Percentiles rank a stretch among this genome's conserved stretches.
Evolutionary conservation across 1,140 invertebrate species (phyloP).

Genomic region (Asobara japonica): DNA sequence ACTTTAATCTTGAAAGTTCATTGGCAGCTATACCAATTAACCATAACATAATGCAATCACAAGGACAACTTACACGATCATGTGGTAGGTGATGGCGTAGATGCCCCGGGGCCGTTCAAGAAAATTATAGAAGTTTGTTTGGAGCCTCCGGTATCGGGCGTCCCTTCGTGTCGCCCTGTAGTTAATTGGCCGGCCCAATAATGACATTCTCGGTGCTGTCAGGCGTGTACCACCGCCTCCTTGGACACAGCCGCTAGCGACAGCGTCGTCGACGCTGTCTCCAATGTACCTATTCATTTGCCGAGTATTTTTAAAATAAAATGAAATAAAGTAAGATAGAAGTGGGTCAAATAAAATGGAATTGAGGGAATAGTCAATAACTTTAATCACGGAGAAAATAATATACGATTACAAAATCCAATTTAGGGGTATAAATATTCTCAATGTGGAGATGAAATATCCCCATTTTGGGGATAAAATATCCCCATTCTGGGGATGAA

Average conservation of each 20-base stretch:
- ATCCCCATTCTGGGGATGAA: too few species aligned
- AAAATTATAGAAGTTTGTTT: slow-evolving; percentile 93
- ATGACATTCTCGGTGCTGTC: slow-evolving; percentile 84
- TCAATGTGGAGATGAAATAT: too few species aligned
- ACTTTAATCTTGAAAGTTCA: too few species aligned
- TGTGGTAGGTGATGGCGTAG: slow-evolving; percentile 88
- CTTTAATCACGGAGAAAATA: too few species aligned
- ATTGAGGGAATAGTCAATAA: too few species aligned
- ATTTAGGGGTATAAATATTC: too few species aligned
- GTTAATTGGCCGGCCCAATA: slow-evolving; percentile 89
- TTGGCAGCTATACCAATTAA: neutral
- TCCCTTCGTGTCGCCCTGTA: slow-evolving; percentile 87
- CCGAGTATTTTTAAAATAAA: neutral
- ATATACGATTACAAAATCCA: too few species aligned
- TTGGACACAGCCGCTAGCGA: slow-evolving; percentile 50
- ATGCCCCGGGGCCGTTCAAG: slow-evolving; percentile 89
- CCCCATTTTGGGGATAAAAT: too few species aligned
- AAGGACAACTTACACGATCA: slow-evolving; percentile 83
- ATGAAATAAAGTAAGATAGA: too few species aligned
- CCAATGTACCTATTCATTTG: slow-evolving; percentile 22
- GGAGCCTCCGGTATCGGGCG: slow-evolving; percentile 86
- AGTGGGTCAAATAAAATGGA: too few species aligned
- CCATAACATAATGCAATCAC: neutral
- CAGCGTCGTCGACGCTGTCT: slow-evolving; percentile 23
- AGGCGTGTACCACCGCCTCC: slow-evolving; percentile 70